Evolutionary conservation across 2,888 invertebrate genomes (phyloP).

Genomic region (Pycnomerus fuliginosus): DNA sequence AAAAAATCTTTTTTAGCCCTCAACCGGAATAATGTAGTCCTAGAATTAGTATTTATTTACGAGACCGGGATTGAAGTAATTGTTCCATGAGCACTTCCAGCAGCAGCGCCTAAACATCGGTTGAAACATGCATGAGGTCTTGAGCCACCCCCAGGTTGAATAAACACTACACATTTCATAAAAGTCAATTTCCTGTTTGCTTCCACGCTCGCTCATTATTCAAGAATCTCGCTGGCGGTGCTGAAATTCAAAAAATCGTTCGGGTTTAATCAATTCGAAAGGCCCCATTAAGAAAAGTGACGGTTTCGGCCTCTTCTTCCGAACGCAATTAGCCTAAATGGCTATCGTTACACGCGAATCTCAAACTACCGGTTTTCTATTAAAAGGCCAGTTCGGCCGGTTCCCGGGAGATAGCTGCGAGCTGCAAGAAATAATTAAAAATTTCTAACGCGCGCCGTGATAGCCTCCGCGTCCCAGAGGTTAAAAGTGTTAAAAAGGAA

Average conservation of each 20-base stretch:
- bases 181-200: slow-evolving; percentile 45
- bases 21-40: too few species aligned
- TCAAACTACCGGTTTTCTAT: slow-evolving; percentile 46
- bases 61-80: slow-evolving; percentile 7
- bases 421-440: slow-evolving; percentile 12
- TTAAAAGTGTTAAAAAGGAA: too few species aligned
- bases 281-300: slow-evolving; percentile 6
- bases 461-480: too few species aligned
- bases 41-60: slow-evolving; percentile 12
- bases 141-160: slow-evolving; percentile 39
- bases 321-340: slow-evolving; percentile 45
- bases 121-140: slow-evolving; percentile 36
- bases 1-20: slow-evolving; percentile 10
- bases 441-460: slow-evolving; percentile 3
- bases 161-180: slow-evolving; percentile 46
- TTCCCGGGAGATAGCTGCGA: slow-evolving; percentile 16
- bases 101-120: slow-evolving; percentile 2
- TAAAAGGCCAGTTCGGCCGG: slow-evolving; percentile 24
- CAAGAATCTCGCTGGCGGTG: too few species aligned
- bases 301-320: slow-evolving; percentile 29
- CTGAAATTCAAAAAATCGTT: too few species aligned
- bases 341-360: slow-evolving; percentile 46
- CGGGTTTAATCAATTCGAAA: slow-evolving; percentile 1
- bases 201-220: slow-evolving; percentile 9
- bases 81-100: slow-evolving; percentile 3